Percentiles rank a stretch among this genome's conserved stretches.
Conservation (phyloP, 2,113 vertebrate species). For the Nerophis lumbriciformis region DNA sequence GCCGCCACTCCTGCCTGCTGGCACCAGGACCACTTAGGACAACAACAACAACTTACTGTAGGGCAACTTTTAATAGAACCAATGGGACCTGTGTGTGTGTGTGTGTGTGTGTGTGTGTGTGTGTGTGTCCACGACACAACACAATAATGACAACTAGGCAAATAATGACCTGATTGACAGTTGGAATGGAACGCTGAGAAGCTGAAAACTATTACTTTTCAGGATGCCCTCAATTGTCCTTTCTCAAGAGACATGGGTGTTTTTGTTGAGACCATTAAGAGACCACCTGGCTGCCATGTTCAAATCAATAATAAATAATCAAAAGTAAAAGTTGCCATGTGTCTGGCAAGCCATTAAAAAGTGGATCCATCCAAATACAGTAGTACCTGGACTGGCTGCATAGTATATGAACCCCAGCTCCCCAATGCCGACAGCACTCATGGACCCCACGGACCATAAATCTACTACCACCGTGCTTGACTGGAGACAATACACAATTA, state of each 20-base stretch:
- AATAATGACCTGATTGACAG: slow-evolving; percentile 33
- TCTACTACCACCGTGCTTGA: too few species aligned
- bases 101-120: slow-evolving; percentile 18
- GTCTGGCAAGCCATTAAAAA: slow-evolving; percentile 34
- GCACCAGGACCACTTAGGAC: slow-evolving; percentile 55
- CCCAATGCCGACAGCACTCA: too few species aligned
- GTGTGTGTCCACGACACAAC: slow-evolving; percentile 3
- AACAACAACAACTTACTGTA: slow-evolving; percentile 58
- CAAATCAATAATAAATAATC: slow-evolving; percentile 48
- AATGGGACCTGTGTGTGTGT: slow-evolving; percentile 48
- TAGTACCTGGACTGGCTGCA: not conserved
- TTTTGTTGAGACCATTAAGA: slow-evolving; percentile 32
- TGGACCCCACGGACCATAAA: too few species aligned
- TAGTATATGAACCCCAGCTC: too few species aligned
- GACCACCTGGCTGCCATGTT: slow-evolving; percentile 56
- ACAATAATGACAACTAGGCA: slow-evolving; percentile 9
- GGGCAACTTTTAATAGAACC: slow-evolving; percentile 70
- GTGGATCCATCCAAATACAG: not conserved
- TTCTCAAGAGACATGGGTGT: slow-evolving; percentile 32
- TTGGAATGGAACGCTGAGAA: slow-evolving; percentile 46
- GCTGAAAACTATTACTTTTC: slow-evolving; percentile 25
- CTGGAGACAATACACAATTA: too few species aligned
- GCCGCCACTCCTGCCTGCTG: slow-evolving; percentile 44
- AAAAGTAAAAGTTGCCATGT: slow-evolving; percentile 47
- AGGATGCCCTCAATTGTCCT: slow-evolving; percentile 50